Evolutionary conservation across 2,888 invertebrate genomes (phyloP).

Genomic region (Oeneis ivallda): DNA sequence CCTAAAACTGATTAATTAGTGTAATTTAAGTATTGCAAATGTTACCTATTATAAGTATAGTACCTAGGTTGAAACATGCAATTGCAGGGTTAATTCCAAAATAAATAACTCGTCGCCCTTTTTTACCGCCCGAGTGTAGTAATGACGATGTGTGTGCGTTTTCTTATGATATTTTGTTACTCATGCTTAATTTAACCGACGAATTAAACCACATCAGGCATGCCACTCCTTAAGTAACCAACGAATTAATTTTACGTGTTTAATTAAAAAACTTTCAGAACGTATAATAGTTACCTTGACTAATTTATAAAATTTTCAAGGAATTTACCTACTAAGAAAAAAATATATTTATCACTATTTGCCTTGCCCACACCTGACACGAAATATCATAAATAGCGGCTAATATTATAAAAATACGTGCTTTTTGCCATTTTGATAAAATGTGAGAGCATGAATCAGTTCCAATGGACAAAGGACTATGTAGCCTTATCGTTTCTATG

Average conservation of each 20-base stretch:
- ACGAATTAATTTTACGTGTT: too few species aligned
- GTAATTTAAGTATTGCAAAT: background rate
- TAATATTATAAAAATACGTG: slow-evolving; percentile 43
- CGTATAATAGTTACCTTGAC: too few species aligned
- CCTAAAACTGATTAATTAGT: slow-evolving; percentile 9
- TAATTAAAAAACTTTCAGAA: too few species aligned
- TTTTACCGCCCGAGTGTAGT: too few species aligned
- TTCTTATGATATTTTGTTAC: too few species aligned
- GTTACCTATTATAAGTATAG: background rate
- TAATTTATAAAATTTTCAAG: too few species aligned
- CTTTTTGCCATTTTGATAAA: slow-evolving; percentile 40
- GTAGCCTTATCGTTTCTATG: slow-evolving; percentile 48
- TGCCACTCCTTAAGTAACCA: too few species aligned
- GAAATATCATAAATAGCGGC: slow-evolving; percentile 25
- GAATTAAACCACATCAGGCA: too few species aligned
- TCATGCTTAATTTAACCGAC: too few species aligned
- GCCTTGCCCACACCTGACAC: slow-evolving; percentile 18
- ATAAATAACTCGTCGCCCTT: background rate
- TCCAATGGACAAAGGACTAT: slow-evolving; percentile 50
- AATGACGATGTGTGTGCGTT: too few species aligned
- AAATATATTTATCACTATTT: background rate
- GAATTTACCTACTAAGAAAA: too few species aligned
- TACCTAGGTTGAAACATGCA: background rate
- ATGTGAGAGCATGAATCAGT: slow-evolving; percentile 37
- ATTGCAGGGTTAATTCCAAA: background rate